Conservation (phyloP, 2,888 invertebrate species). For the Athalia rosae region DNA sequence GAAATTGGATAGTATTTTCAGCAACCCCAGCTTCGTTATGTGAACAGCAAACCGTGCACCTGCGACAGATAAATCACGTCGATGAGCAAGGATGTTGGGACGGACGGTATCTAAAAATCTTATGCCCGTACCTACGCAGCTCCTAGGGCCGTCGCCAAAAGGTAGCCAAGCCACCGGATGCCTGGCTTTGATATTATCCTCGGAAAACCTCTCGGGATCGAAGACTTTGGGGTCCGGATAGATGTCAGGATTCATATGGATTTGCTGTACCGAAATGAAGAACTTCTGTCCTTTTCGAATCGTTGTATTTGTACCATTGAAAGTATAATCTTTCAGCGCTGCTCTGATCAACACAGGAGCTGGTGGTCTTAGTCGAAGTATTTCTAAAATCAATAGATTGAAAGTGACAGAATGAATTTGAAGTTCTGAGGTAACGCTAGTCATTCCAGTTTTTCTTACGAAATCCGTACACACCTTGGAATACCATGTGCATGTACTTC, state of each 20-base stretch:
- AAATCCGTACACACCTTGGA: constrained; percentile 60
- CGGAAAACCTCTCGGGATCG: constrained; percentile 63
- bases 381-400: no score
- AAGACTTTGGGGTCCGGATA: constrained; percentile 63
- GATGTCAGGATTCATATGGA: constrained; percentile 59
- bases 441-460: no score
- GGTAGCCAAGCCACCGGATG: constrained; percentile 61
- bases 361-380: constrained; percentile 73
- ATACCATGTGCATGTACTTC: constrained; percentile 71
- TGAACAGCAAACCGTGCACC: constrained; percentile 62
- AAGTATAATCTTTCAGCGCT: constrained; percentile 61
- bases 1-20: constrained; percentile 65
- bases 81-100: not conserved
- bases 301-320: constrained; percentile 57
- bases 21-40: constrained; percentile 70
- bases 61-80: constrained; percentile 46
- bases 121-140: constrained; percentile 63
- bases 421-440: no score
- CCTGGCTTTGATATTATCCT: constrained; percentile 54
- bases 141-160: constrained; percentile 66
- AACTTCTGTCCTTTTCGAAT: constrained; percentile 57
- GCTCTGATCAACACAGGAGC: constrained; percentile 63
- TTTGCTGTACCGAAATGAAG: constrained; percentile 55
- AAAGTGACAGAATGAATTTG: not conserved
- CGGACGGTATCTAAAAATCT: not conserved